Conservation (phyloP, 1,140 invertebrate genomes). For the Parapsyche elsis region DNA sequence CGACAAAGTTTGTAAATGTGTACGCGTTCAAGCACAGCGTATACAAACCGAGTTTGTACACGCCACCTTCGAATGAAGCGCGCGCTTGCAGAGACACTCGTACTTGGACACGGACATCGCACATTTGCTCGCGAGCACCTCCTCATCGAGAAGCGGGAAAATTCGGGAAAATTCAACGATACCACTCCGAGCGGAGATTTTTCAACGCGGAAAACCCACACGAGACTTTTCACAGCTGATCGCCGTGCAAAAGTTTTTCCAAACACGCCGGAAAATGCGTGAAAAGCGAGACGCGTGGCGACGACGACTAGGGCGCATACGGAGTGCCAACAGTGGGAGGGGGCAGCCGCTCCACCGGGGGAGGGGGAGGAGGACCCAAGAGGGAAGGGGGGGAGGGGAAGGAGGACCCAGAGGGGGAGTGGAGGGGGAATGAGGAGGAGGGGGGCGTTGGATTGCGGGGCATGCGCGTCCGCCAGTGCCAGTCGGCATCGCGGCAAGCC, state of each 20-base stretch:
- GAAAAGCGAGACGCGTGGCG: neutral
- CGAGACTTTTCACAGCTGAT: too few relatives aligned
- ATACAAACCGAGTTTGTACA: too few relatives aligned
- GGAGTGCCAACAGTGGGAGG: conserved; percentile 58
- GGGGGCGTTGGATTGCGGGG: conserved; percentile 57
- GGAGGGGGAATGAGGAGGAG: conserved; percentile 55
- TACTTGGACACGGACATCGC: too few relatives aligned
- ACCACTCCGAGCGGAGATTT: neutral
- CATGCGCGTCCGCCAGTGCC: conserved; percentile 58
- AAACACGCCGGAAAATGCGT: conserved; percentile 46
- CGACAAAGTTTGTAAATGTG: too few relatives aligned
- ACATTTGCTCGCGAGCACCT: too few relatives aligned
- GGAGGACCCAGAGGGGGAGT: conserved; percentile 50
- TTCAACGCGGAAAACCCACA: neutral
- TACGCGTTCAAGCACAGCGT: too few relatives aligned
- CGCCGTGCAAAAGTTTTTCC: conserved; percentile 57
- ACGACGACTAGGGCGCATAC: conserved; percentile 44
- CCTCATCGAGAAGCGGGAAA: too few relatives aligned
- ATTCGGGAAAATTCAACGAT: too few relatives aligned
- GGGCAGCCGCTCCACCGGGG: conserved; percentile 51
- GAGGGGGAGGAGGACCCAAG: too few relatives aligned
- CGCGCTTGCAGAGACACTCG: too few relatives aligned
- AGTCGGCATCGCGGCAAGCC: conserved; percentile 63
- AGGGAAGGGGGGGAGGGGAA: conserved; percentile 48
- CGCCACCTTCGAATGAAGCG: too few relatives aligned